Base-by-base conservation (phyloP, 2,797 vertebrate genomes). In the Aulostomus chinensis region DNA sequence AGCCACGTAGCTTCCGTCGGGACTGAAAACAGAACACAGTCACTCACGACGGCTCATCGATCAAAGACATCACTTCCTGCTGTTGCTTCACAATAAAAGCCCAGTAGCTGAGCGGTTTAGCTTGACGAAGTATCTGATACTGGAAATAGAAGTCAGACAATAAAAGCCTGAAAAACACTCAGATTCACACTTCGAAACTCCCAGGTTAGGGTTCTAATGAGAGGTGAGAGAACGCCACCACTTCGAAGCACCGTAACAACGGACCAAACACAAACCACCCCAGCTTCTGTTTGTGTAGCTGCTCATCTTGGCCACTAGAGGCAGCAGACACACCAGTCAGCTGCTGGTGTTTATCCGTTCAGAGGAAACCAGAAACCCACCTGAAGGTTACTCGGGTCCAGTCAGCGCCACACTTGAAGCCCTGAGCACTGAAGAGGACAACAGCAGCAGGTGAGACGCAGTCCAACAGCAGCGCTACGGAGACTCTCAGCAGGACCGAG, bases 301-400 rank as follows among this genome's bases (percentile, higher is more conserved):
- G n/a, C n/a, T n/a, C n/a, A n/a, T n/a, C n/a, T n/a, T n/a, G n/a
- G n/a, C n/a, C n/a, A 20, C 36, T 9, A 39, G 13, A 24, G 21
- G 16, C 4, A 12, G 9, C 33, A 9, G 15, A 10, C 8, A n/a
- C n/a, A n/a, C 20, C 6, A 25, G 5, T 5, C 10, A 12, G n/a
- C 28, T 4, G 4, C 11, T n/a, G 11, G 28, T n/a, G n/a, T n/a
- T n/a, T n/a, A 35, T 2, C 6, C 8, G 4, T 24, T 8, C 28
- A 35, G 4, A 40, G 0, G 4, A 7, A 26, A 3, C 0, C 12
- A 1, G 12, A 2, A 9, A 73, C 89, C 83, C 58, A 99, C 97
- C 97, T 99, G 90, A 96, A 99, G 4, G 95, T 93, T 4, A 95
- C 95, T 87, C 97, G 91, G 0, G 94, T 98, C 94, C 96, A 99